Evolutionary conservation across 2,797 vertebrate genomes (phyloP).

Genomic region (Cirrhinus mrigala): DNA sequence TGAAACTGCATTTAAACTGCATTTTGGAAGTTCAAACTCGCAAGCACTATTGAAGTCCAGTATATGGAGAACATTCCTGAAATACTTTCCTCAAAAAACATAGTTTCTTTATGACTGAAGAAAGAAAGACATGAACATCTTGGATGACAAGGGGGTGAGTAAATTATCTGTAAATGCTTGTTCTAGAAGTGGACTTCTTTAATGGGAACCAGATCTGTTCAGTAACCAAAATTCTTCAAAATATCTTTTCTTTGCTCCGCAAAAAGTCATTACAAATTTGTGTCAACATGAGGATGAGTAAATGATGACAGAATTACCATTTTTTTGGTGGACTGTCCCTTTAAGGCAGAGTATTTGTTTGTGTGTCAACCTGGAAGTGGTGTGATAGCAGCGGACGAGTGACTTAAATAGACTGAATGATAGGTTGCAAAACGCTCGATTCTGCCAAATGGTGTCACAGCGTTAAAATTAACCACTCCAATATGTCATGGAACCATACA

Average conservation of each 20-base stretch:
- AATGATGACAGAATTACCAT: not conserved
- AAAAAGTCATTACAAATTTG: not conserved
- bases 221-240: not conserved
- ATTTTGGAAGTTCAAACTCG: too few species aligned
- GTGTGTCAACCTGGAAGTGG: slow-evolving; percentile 13
- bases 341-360: not conserved
- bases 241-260: not conserved
- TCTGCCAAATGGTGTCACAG: slow-evolving; percentile 81
- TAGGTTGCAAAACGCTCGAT: slow-evolving; percentile 66
- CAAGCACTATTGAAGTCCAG: too few species aligned
- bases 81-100: too few species aligned
- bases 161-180: too few species aligned
- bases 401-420: slow-evolving; percentile 73
- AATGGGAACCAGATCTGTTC: not conserved
- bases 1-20: too few species aligned
- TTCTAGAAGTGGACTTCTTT: too few species aligned
- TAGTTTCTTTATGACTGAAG: too few species aligned
- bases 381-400: slow-evolving; percentile 4
- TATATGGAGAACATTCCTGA: too few species aligned
- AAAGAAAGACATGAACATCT: too few species aligned
- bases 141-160: too few species aligned
- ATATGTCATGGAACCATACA: slow-evolving; percentile 79
- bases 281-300: not conserved
- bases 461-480: slow-evolving; percentile 87
- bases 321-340: not conserved